phyloP scores from a whole-genome alignment of 2,888 invertebrate species.

The Phyllotreta striolata region DNA sequence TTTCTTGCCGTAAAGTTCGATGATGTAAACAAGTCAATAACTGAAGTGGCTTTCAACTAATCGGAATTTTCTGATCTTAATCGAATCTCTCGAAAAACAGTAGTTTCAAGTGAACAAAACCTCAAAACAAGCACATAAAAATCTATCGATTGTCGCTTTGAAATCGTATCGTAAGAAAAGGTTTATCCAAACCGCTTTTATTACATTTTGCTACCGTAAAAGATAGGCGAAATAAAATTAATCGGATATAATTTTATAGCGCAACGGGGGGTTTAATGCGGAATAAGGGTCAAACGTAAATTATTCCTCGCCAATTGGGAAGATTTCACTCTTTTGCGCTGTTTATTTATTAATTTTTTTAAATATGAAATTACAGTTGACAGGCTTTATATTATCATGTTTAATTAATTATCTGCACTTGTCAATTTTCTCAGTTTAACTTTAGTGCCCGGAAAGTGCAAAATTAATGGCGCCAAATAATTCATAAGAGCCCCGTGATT shows the following conservation, averaged over 20 bases:
- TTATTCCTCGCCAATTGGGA: no score
- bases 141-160: slow-evolving; percentile 8
- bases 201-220: no score
- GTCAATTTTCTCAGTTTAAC: slow-evolving; percentile 20
- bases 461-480: slow-evolving; percentile 16
- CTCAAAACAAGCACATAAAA: slow-evolving; percentile 20
- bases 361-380: no score
- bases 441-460: slow-evolving; percentile 19
- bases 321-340: no score
- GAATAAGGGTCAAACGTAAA: no score
- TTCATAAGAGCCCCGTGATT: slow-evolving; percentile 19
- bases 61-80: slow-evolving; percentile 23
- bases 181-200: no score
- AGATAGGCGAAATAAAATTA: no score
- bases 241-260: no score
- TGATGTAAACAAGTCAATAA: slow-evolving; percentile 21
- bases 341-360: no score
- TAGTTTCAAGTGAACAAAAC: slow-evolving; percentile 17
- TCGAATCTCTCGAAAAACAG: slow-evolving; percentile 17
- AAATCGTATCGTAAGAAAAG: background rate
- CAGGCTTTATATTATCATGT: background rate
- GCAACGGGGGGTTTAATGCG: no score
- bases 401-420: slow-evolving; percentile 13
- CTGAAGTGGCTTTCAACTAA: slow-evolving; percentile 20
- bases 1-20: slow-evolving; percentile 5